These are phyloP conservation scores for Pygoscelis antarcticus DNA, from an alignment of 2,113 vertebrate species.

Conservation along the genomic window DNA sequence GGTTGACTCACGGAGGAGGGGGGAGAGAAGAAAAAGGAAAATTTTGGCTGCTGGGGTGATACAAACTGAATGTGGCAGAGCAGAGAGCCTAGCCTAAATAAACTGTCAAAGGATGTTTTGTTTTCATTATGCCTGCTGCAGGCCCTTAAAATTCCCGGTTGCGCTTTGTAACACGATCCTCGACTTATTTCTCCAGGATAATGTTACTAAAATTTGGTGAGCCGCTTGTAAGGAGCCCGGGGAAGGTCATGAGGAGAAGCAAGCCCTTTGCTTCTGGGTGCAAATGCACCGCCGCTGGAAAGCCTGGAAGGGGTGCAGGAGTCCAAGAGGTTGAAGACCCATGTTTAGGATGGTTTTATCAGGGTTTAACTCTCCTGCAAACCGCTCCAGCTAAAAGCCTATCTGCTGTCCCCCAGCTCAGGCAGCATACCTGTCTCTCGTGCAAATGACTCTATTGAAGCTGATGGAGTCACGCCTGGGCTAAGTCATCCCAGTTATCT, in stretches of 20 bases:
- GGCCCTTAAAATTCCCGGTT: neutral
- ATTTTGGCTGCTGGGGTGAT: neutral
- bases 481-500: neutral
- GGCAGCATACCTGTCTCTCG: neutral
- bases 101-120: slow-evolving; percentile 14
- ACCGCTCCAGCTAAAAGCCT: neutral
- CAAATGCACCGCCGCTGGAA: neutral
- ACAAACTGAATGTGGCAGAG: neutral
- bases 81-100: neutral
- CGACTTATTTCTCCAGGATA: neutral
- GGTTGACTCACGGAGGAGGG: neutral
- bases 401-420: neutral
- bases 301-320: neutral
- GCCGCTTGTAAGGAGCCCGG: neutral
- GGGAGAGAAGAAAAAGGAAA: neutral
- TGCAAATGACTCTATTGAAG: neutral
- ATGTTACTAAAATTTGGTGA: accelerated
- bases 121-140: neutral
- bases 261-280: neutral
- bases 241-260: neutral
- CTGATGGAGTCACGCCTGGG: neutral
- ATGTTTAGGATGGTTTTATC: neutral
- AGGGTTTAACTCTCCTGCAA: neutral
- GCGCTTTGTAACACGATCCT: neutral
- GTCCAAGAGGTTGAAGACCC: neutral